These are phyloP conservation scores for Psilopsiagon aymara DNA, from an alignment of 2,113 vertebrate genomes.

Conservation along the genomic window DNA sequence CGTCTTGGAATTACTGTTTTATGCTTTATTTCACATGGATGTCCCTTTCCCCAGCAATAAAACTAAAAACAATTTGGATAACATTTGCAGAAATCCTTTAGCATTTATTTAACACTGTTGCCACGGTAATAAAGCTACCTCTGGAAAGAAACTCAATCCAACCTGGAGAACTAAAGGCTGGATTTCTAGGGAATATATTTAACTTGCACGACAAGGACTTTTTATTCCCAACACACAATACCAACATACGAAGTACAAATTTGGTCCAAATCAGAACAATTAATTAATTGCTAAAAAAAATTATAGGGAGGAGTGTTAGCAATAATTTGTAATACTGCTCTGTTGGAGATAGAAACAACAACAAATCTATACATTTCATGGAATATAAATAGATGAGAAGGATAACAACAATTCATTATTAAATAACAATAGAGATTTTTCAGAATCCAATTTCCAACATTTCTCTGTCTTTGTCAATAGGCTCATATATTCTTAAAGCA, in stretches of 20 bases:
- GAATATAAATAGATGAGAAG: not conserved
- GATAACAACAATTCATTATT: not conserved
- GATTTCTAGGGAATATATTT: not conserved
- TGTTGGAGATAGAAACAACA: not conserved
- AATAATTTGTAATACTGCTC: not conserved
- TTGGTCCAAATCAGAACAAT: not conserved
- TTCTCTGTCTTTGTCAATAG: not conserved
- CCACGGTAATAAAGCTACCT: not conserved
- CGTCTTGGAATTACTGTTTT: not conserved
- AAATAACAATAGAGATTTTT: not conserved
- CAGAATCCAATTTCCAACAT: not conserved
- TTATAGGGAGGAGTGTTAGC: fast-evolving
- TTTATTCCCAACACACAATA: not conserved
- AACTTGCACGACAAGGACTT: not conserved
- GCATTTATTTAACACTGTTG: not conserved
- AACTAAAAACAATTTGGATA: not conserved
- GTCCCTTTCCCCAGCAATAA: not conserved
- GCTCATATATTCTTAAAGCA: not conserved
- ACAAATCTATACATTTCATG: not conserved
- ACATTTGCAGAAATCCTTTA: not conserved
- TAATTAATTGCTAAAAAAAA: not conserved
- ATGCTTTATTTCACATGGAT: not conserved
- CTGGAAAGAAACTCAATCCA: not conserved
- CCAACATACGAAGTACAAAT: not conserved
- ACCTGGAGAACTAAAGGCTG: not conserved